Percentiles rank a stretch among this genome's conserved stretches.
These are phyloP conservation scores for Alviniconcha strummeri DNA, from an alignment of 2,888 invertebrate species.

Conservation along the genomic window DNA sequence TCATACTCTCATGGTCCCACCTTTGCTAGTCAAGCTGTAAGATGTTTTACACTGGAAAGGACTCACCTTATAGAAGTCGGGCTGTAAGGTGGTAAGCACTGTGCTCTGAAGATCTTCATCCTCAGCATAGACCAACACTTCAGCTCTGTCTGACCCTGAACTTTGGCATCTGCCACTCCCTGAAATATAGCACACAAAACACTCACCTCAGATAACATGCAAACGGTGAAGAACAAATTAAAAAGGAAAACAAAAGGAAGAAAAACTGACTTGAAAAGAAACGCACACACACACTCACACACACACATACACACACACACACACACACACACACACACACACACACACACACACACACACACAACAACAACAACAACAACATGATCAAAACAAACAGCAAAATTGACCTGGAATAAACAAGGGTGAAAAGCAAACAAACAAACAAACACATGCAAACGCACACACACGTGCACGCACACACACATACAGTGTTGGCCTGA, in stretches of 20 bases:
- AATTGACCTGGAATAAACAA: no score
- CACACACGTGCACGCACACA: not conserved
- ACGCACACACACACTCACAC: no score
- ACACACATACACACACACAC: not conserved
- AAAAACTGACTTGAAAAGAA: not conserved
- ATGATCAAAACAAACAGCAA: not conserved
- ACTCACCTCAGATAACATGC: no score
- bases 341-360: not conserved
- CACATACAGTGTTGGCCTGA: not conserved
- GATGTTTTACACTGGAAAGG: no score
- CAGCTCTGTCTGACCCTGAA: slow-evolving; percentile 42
- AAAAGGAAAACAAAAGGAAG: not conserved
- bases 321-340: not conserved
- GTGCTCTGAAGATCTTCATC: slow-evolving; percentile 57
- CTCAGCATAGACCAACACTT: slow-evolving; percentile 61
- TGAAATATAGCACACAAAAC: not conserved
- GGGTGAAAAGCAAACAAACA: not conserved
- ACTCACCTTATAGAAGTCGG: slow-evolving; percentile 52
- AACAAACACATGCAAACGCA: not conserved
- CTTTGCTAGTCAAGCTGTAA: no score
- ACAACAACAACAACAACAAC: not conserved
- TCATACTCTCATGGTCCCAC: no score
- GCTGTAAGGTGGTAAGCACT: slow-evolving; percentile 52
- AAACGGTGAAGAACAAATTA: no score
- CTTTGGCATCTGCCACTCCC: slow-evolving; percentile 53